phyloP scores from a whole-genome alignment of 2,888 invertebrate genomes.

The Lasioglossum vierecki region DNA sequence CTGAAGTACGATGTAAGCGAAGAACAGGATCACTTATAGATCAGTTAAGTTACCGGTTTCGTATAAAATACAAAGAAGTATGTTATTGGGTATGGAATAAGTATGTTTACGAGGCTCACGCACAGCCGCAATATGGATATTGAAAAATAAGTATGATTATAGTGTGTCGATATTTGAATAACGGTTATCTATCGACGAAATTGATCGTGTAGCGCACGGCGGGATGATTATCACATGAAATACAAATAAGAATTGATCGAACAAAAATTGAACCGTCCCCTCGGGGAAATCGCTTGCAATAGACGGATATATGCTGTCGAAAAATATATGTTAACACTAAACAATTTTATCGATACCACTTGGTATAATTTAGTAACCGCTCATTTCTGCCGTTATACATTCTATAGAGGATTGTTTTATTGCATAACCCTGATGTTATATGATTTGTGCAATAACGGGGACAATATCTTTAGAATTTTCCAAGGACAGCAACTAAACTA shows the following conservation, averaged over 20 bases:
- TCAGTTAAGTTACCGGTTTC: not conserved
- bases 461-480: not conserved
- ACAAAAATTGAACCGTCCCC: not conserved
- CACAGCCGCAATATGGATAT: not conserved
- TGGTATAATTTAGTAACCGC: not conserved
- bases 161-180: slow-evolving; percentile 1
- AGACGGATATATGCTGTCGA: not conserved
- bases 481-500: not conserved
- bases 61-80: not conserved
- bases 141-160: slow-evolving; percentile 18
- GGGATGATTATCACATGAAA: slow-evolving; percentile 13
- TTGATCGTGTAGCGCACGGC: not conserved
- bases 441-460: not conserved
- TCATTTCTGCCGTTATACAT: not conserved
- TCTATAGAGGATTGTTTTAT: not conserved
- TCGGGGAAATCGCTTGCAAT: not conserved
- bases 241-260: slow-evolving; percentile 15
- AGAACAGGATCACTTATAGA: no score
- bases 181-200: slow-evolving; percentile 5
- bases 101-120: not conserved
- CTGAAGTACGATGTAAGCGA: not conserved
- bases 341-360: slow-evolving; percentile 25
- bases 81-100: slow-evolving; percentile 2
- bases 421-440: not conserved
- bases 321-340: slow-evolving; percentile 8